phyloP scores from a whole-genome alignment of 2,797 vertebrate species.

The Chlorospingus semifuscus region DNA sequence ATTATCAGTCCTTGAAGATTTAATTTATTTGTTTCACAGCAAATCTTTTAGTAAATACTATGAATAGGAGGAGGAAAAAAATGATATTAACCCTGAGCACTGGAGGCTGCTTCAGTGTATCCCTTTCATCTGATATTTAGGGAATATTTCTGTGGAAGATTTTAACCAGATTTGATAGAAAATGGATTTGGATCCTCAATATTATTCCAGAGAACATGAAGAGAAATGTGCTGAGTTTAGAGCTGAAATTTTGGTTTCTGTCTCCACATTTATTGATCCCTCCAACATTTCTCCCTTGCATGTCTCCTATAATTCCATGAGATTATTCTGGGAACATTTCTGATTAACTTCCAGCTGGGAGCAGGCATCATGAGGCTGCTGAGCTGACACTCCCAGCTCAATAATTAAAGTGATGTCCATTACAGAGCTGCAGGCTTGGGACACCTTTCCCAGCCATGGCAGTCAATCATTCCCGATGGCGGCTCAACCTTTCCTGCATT shows the following conservation, averaged over 20 bases:
- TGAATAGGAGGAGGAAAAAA: background rate
- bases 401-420: constrained; percentile 28
- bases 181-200: background rate
- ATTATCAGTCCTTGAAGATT: background rate
- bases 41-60: background rate
- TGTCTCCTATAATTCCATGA: background rate
- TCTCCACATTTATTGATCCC: background rate
- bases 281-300: background rate
- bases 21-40: background rate
- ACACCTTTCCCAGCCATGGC: constrained; percentile 1
- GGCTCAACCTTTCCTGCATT: constrained; percentile 33
- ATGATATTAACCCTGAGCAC: background rate
- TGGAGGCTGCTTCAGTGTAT: background rate
- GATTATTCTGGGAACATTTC: background rate
- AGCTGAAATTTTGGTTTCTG: background rate
- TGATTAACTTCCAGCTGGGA: background rate
- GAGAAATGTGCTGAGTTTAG: background rate
- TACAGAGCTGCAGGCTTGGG: background rate
- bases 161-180: background rate
- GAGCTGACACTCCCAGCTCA: background rate
- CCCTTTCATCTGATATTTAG: background rate
- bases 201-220: background rate
- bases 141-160: background rate
- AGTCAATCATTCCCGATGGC: constrained; percentile 25
- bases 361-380: background rate